Conservation (phyloP, 2,113 vertebrate species). For the Amia ocellicauda region DNA sequence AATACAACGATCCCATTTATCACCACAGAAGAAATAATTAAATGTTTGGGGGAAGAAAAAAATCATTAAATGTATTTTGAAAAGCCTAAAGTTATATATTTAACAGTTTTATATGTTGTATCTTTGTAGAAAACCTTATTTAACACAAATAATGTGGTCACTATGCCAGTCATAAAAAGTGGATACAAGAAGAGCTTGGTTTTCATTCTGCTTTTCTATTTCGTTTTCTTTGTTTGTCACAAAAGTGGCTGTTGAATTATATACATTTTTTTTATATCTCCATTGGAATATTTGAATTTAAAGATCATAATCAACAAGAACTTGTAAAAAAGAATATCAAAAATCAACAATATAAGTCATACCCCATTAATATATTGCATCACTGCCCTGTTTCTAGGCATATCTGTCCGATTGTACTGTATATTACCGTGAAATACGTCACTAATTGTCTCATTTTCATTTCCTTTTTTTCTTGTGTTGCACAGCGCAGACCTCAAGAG, state of each 20-base stretch:
- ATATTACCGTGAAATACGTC: conserved; percentile 74
- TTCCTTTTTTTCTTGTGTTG: conserved; percentile 62
- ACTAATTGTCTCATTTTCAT: conserved; percentile 67
- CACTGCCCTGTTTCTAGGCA: conserved; percentile 63
- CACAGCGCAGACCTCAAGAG: conserved; percentile 51
- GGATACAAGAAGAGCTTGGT: conserved; percentile 73
- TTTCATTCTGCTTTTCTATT: conserved; percentile 61
- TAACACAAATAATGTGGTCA: conserved; percentile 87
- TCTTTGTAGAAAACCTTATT: conserved; percentile 99
- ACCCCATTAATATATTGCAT: conserved; percentile 69
- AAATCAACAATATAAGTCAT: conserved; percentile 55
- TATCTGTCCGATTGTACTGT: conserved; percentile 63
- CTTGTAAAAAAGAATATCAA: conserved; percentile 67
- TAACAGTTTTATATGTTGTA: conserved; percentile 99
- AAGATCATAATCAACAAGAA: conserved; percentile 66
- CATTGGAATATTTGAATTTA: conserved; percentile 62
- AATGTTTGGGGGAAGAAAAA: conserved; percentile 70
- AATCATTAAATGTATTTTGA: conserved; percentile 99
- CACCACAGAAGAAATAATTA: conserved; percentile 70
- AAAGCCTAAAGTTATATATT: conserved; percentile 99
- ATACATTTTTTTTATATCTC: conserved; percentile 73
- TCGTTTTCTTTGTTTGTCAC: conserved; percentile 74
- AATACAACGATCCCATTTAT: conserved; percentile 66
- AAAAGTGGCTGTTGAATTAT: conserved; percentile 71
- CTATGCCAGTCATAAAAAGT: conserved; percentile 71